Base-by-base conservation (phyloP, 2,113 vertebrate genomes). In the Phrynosoma platyrhinos region DNA sequence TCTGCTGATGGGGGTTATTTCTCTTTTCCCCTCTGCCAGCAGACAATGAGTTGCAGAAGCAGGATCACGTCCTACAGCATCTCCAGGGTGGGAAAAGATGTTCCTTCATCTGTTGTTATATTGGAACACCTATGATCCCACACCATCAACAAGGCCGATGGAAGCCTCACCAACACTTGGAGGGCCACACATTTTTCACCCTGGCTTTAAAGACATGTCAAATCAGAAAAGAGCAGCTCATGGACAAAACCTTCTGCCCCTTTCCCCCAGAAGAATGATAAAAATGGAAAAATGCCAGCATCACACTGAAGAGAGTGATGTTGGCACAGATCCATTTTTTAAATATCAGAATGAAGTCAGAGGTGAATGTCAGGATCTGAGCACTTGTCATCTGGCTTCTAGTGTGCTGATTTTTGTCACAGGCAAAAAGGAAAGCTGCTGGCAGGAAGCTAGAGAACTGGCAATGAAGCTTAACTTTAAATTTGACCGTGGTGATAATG, bases 391-490 rank as follows among this genome's bases (percentile, higher is more conserved):
- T 52, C 55, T 71, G 71, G 80, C 71, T 64, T 16, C 7, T 0
- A 66, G 76, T 75, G 7, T 82, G 66, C 78, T 69, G 18, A n/a
- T 80, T 76, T 0, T 86, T 82, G 18, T 74, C 1, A 82, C 78
- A 1, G 16, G 25, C 25, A 23, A 21, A 55, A 32, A 87, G 64
- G 20, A 87, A 42, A 87, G 68, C 9, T 71, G 21, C 27, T 90
- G 77, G 82, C 21, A 89, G 84, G 79, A 89, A 81, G 2, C 16
- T 27, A 64, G 36, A 74, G 27, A 88, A 21, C n/a, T 69, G 76
- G 53, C 72, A 91, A 71, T 12, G 20, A 87, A 58, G 80, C 36
- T 72, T 85, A 21, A 40, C 86, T 90, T 90, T 53, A 68, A 36
- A 74, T 32, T 20, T 69, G 53, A 55, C 80, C 1, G 18, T 55